Evolutionary conservation across 1,140 invertebrate species (phyloP), one percentile per base, ranked within the genome.

Genomic region (Drosophila seguyi): DNA sequence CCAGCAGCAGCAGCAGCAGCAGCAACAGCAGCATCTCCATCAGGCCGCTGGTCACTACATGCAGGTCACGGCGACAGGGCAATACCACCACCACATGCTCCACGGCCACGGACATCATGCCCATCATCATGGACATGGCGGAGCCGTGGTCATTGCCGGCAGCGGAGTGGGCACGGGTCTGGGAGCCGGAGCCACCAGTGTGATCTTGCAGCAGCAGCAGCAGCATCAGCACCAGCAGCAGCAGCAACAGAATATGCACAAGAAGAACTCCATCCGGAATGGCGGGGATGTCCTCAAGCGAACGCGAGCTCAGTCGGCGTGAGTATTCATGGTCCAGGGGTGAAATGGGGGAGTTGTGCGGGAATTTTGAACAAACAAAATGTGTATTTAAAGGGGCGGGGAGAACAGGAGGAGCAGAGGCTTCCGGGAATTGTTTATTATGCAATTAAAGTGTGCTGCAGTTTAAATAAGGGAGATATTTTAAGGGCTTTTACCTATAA

Each of bases 281-380:
- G 88, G 90, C 41, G 95, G 95, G n/a, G 95, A 96, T 87, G 94
- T 96, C 41, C 92, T 95, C 66, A 96, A 96, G 86, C 93, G 95
- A 52, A 94, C 94, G 66, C 93, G 95, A 75, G 93, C 95, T 59
- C 95, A 96, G 90, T 95, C 94, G 74, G 95, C 95, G 95, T 96
- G 94, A 95, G 94, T 94, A 71, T 45, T 48, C 27, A 44, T n/a
- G 41, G 4, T 10, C 0, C 10, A 20, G 27, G 20, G 18, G 25
- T 14, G n/a, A 53, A 36, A n/a, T 4, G 18, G 18, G 13, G 38
- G 18, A 44, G 36, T 29, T 25, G 10, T 20, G 11, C 0, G n/a
- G 59, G n/a, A 38, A 55, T 27, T 27, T 11, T 38, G 34, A 3
- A 20, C 22, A 29, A 20, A 22, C 36, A 22, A 58, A 25, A 47